These are phyloP conservation scores for Lasioglossum calceatum DNA, from an alignment of 2,888 invertebrate genomes.

Conservation along the genomic window DNA sequence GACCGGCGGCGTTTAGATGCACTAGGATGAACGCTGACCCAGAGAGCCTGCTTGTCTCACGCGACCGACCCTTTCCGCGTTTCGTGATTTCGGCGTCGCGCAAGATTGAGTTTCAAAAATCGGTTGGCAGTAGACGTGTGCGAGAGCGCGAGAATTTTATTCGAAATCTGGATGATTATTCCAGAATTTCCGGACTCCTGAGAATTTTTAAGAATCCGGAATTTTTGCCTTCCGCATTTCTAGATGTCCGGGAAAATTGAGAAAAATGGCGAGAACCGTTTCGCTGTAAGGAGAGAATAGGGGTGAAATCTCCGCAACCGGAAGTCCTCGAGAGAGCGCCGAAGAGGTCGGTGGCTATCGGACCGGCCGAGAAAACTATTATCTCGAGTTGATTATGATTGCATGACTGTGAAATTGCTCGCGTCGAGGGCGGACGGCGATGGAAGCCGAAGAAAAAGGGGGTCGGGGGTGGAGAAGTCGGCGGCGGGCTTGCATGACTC, in stretches of 20 bases:
- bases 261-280: neutral
- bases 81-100: neutral
- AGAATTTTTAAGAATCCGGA: neutral
- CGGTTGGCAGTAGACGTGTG: neutral
- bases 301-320: slow-evolving; percentile 14
- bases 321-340: slow-evolving; percentile 29
- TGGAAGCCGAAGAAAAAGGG: slow-evolving; percentile 43
- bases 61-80: neutral
- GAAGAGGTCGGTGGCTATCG: slow-evolving; percentile 27
- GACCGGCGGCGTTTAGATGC: slow-evolving; percentile 28
- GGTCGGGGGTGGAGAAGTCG: slow-evolving; percentile 20
- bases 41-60: neutral
- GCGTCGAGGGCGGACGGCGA: slow-evolving; percentile 53
- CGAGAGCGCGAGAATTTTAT: neutral
- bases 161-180: no score
- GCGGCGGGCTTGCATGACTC: slow-evolving; percentile 81
- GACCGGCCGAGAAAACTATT: slow-evolving; percentile 74
- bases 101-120: neutral
- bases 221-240: neutral
- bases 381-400: slow-evolving; percentile 80
- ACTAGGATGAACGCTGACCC: slow-evolving; percentile 51
- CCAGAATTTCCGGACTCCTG: neutral
- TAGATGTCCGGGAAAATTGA: neutral
- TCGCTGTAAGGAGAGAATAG: neutral
- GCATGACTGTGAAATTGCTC: slow-evolving; percentile 82